Percentiles rank a stretch among this genome's conserved stretches.
These are phyloP conservation scores for Eupithecia centaureata DNA, from an alignment of 2,888 invertebrate genomes.

Conservation along the genomic window DNA sequence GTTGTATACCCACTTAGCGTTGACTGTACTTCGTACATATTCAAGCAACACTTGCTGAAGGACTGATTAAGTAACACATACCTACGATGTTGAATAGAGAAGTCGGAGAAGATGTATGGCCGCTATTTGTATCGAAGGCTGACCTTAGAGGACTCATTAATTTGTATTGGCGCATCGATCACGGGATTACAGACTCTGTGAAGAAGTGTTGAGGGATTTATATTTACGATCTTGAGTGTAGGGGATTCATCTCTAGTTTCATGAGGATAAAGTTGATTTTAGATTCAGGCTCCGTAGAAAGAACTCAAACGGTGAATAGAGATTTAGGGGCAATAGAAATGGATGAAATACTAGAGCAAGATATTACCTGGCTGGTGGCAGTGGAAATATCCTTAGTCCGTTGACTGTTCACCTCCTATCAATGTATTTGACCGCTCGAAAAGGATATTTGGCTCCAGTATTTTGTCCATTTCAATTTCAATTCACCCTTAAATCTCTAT, in stretches of 20 bases:
- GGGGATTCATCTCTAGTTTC: not conserved
- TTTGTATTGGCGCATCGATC: slow-evolving; percentile 47
- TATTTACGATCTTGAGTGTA: not conserved
- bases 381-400: too few species aligned
- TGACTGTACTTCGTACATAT: not conserved
- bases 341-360: too few species aligned
- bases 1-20: not conserved
- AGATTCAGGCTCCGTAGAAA: too few species aligned
- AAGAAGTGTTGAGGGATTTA: slow-evolving; percentile 23
- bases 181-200: slow-evolving; percentile 35
- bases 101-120: slow-evolving; percentile 56
- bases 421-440: too few species aligned
- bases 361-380: too few species aligned
- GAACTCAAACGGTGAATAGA: too few species aligned
- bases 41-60: slow-evolving; percentile 31
- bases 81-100: slow-evolving; percentile 48
- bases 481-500: too few species aligned
- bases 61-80: slow-evolving; percentile 31
- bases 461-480: too few species aligned
- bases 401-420: too few species aligned
- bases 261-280: slow-evolving; percentile 1
- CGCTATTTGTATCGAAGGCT: slow-evolving; percentile 51
- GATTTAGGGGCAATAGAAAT: too few species aligned
- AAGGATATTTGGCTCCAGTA: too few species aligned
- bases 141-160: slow-evolving; percentile 44